A percentile compares a stretch with the other conserved stretches of the same genome.
phyloP scores from a whole-genome alignment of 2,113 vertebrate genomes.

The Eudyptes chrysolophus region DNA sequence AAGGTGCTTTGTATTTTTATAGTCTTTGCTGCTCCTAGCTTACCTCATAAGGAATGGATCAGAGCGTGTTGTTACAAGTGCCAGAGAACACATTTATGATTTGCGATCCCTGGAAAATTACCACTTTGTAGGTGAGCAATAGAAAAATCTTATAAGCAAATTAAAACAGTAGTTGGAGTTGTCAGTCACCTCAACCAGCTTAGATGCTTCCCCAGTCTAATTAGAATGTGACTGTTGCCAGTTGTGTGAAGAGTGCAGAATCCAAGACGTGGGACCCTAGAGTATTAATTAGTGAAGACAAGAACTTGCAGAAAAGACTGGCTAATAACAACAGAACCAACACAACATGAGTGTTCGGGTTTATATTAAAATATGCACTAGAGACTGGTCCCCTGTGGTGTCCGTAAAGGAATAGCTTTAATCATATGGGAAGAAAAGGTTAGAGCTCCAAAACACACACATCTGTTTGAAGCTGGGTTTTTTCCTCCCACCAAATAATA shows the following conservation, averaged over 20 bases:
- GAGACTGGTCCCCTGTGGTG: conserved; percentile 86
- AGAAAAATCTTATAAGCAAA: conserved; percentile 85
- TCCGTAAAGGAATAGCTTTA: conserved; percentile 86
- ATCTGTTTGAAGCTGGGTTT: conserved; percentile 82
- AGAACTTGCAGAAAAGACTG: conserved; percentile 86
- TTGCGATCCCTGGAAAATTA: conserved; percentile 98
- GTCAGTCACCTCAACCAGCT: conserved; percentile 83
- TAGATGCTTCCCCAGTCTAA: conserved; percentile 84
- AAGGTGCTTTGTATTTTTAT: conserved; percentile 77
- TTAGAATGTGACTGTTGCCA: conserved; percentile 87
- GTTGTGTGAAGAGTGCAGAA: conserved; percentile 86
- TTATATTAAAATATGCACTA: conserved; percentile 87
- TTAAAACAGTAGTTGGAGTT: conserved; percentile 85
- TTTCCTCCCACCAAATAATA: conserved; percentile 80
- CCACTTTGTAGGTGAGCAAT: conserved; percentile 95
- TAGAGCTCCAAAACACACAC: conserved; percentile 86
- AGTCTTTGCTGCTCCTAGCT: conserved; percentile 94
- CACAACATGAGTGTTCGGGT: conserved; percentile 85
- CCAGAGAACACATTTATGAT: conserved; percentile 99
- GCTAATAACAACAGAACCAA: conserved; percentile 90
- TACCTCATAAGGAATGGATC: conserved; percentile 98
- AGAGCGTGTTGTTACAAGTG: conserved; percentile 97
- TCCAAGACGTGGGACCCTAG: conserved; percentile 86
- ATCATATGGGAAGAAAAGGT: conserved; percentile 88
- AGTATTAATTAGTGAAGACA: conserved; percentile 91